Conservation (phyloP, 2,888 invertebrate species). For the Temnothorax rugatulus region DNA sequence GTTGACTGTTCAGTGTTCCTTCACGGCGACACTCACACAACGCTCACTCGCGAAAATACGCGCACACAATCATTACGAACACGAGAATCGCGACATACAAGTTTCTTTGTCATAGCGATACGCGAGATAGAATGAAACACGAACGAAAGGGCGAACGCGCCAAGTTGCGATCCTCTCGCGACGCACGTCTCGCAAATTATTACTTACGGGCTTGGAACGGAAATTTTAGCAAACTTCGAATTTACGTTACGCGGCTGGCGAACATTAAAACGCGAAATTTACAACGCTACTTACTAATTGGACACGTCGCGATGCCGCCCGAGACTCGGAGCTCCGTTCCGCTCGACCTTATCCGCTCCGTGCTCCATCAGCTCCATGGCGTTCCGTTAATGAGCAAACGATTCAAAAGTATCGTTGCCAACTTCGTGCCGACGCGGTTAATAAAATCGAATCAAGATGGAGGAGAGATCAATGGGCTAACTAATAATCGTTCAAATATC, state of each 20-base stretch:
- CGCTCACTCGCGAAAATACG: neutral
- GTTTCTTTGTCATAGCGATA: neutral
- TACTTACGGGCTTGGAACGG: neutral
- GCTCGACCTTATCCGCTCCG: neutral
- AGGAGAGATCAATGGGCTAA: neutral
- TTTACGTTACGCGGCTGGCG: neutral
- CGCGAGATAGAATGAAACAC: too few species aligned
- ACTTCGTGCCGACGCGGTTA: neutral
- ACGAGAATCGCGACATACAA: neutral
- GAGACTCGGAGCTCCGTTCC: neutral
- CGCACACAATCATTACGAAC: neutral
- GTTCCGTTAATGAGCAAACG: neutral
- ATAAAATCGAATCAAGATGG: neutral
- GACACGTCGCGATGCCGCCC: neutral
- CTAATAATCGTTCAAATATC: neutral
- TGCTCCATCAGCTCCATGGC: neutral
- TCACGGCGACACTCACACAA: neutral
- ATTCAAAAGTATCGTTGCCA: slow-evolving; percentile 1
- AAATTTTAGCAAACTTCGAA: neutral
- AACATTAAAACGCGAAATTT: neutral
- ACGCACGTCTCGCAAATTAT: neutral
- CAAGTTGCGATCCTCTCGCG: neutral
- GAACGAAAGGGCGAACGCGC: neutral
- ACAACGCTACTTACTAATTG: neutral
- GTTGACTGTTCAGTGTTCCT: neutral